A percentile compares a stretch with the other conserved stretches of the same genome.
Evolutionary conservation across 2,113 vertebrate species (phyloP).

Genomic region (Heliornis fulica): DNA sequence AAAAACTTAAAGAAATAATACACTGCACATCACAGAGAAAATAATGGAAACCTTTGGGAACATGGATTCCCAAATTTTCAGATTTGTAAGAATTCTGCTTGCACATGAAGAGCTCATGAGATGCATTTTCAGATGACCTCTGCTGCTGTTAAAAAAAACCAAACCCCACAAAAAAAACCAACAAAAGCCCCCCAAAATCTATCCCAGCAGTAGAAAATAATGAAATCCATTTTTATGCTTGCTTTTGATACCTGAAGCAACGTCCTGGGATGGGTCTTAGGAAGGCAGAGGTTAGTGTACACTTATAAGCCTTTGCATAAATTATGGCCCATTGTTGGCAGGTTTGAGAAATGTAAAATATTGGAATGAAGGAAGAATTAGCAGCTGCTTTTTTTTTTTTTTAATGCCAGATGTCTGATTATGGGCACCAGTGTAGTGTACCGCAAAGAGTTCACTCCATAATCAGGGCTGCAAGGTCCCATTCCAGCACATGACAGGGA

Average conservation of each 20-base stretch:
- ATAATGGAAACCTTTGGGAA: not conserved
- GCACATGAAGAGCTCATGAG: not conserved
- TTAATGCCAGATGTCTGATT: not conserved
- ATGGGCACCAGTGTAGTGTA: fast-evolving
- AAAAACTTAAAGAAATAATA: not conserved
- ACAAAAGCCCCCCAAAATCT: not conserved
- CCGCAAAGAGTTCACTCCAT: no score
- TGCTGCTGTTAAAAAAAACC: not conserved
- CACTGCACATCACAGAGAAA: not conserved
- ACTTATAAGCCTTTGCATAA: not conserved
- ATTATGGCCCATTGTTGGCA: not conserved
- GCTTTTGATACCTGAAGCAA: not conserved
- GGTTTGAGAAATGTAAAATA: not conserved
- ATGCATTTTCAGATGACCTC: not conserved
- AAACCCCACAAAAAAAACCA: not conserved
- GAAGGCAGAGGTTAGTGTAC: not conserved
- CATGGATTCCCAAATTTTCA: not conserved
- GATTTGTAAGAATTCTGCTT: not conserved
- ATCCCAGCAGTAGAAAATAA: not conserved
- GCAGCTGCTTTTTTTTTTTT: fast-evolving
- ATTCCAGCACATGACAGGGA: not conserved
- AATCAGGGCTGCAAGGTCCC: not conserved
- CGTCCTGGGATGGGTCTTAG: not conserved
- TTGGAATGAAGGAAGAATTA: not conserved
- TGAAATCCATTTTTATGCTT: not conserved